These are phyloP conservation scores for Batillaria attramentaria DNA, from an alignment of 1,140 invertebrate genomes.

Conservation along the genomic window DNA sequence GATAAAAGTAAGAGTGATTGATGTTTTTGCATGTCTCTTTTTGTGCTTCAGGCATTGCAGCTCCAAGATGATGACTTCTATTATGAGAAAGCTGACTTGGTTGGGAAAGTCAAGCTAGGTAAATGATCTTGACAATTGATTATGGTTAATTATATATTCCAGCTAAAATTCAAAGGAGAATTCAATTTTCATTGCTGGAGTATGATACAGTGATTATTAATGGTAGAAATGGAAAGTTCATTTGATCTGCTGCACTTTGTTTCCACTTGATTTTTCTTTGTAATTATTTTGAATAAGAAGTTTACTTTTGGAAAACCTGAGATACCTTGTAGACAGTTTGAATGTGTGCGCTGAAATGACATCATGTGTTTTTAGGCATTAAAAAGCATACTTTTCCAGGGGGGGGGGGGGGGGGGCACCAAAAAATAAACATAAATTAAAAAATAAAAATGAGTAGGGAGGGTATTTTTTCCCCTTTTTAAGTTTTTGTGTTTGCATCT, in stretches of 20 bases:
- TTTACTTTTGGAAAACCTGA: too few relatives aligned
- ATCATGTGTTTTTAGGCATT: not conserved
- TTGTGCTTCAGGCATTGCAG: conserved; percentile 23
- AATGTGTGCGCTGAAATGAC: not conserved
- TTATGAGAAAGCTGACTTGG: conserved; percentile 28
- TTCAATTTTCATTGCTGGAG: not conserved
- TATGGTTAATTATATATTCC: not conserved
- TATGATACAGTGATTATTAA: not conserved
- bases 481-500: too few relatives aligned
- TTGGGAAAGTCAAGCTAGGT: conserved; percentile 39
- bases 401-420: not conserved
- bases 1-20: not conserved
- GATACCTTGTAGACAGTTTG: too few relatives aligned
- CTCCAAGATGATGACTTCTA: conserved; percentile 31
- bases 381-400: not conserved
- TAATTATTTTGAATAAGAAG: conserved; percentile 18
- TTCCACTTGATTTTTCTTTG: not conserved
- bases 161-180: not conserved
- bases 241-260: not conserved
- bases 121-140: not conserved
- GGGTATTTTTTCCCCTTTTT: not conserved
- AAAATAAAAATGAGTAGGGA: not conserved
- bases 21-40: not conserved
- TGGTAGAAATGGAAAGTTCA: not conserved
- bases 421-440: not conserved